Evolutionary conservation across 2,113 vertebrate genomes (phyloP), one percentile per base, ranked within the genome.

Genomic region (Rhizomys pruinosus): DNA sequence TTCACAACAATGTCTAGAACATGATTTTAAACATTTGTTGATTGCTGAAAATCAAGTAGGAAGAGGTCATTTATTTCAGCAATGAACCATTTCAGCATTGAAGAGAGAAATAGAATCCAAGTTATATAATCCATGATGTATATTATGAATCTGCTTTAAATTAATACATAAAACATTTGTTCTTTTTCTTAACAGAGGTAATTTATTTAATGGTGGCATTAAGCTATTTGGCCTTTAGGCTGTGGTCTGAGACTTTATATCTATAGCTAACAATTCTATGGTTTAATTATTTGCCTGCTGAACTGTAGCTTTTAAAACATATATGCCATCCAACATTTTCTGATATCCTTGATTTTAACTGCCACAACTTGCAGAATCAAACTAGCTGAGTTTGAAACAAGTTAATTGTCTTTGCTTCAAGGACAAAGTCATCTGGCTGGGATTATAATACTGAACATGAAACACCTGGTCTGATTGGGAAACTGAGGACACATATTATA

Each of bases 21-120:
- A 16, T 52, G 3, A 57, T 80, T 15, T 66, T 76, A 63, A 89
- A 37, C 9, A 44, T 8, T 27, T 1, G 61, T 92, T 47, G 82
- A 63, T 63, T 76, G 1, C 88, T 47, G 42, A 29, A 1, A 47
- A 17, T 52, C 3, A 52, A 86, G 1, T 47, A 34, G 37, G 15
- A 89, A 88, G 37, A 74, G n/a, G 3, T 3, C 37, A 19, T 69
- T 91, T 92, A 64, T 66, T 94, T 94, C 71, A 11, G 5, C 2
- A 73, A 64, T 22, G 3, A 69, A 27, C 59, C 34, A 34, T 87
- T 94, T 92, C 81, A 42, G 78, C 79, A 2, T 34, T 2, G 19
- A 1, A 27, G 2, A 1, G 16, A 44, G 29, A 16, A 72, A 16
- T 52, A 57, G 6, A 64, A 77, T 52, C 16, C 80, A 29, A 55